phyloP scores from a whole-genome alignment of 2,113 vertebrate genomes.

The Cettia cetti region DNA sequence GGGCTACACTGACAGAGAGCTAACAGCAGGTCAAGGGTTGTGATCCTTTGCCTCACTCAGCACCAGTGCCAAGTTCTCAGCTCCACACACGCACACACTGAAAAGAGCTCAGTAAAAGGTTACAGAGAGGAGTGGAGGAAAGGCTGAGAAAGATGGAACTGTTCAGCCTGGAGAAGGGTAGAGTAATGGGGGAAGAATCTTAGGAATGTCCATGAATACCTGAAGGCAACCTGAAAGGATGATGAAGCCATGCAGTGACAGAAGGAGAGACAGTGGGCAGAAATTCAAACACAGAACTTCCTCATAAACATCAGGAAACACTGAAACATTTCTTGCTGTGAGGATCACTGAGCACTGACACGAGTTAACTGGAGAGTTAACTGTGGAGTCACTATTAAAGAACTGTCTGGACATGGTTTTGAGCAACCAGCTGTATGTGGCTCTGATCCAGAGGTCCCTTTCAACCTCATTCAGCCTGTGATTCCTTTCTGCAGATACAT shows the following conservation, averaged over 20 bases:
- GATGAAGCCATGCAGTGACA: background rate
- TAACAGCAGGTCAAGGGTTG: background rate
- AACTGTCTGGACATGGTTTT: background rate
- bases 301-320: background rate
- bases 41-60: background rate
- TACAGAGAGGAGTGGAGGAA: background rate
- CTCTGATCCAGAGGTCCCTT: background rate
- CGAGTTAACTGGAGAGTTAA: background rate
- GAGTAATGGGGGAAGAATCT: fast-evolving
- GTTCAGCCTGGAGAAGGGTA: background rate
- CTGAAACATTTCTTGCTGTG: background rate
- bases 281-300: background rate
- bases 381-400: background rate
- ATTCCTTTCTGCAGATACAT: background rate
- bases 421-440: background rate
- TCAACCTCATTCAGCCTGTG: background rate
- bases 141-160: background rate
- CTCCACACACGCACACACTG: background rate
- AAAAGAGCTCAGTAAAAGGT: background rate
- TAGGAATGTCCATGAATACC: background rate
- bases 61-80: background rate
- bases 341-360: background rate
- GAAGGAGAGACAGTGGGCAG: background rate
- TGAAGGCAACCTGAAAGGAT: background rate
- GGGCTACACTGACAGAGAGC: background rate